A percentile compares a stretch with the other conserved stretches of the same genome.
These are phyloP conservation scores for Columba guinea DNA, from an alignment of 2,797 vertebrate genomes.

Conservation along the genomic window DNA sequence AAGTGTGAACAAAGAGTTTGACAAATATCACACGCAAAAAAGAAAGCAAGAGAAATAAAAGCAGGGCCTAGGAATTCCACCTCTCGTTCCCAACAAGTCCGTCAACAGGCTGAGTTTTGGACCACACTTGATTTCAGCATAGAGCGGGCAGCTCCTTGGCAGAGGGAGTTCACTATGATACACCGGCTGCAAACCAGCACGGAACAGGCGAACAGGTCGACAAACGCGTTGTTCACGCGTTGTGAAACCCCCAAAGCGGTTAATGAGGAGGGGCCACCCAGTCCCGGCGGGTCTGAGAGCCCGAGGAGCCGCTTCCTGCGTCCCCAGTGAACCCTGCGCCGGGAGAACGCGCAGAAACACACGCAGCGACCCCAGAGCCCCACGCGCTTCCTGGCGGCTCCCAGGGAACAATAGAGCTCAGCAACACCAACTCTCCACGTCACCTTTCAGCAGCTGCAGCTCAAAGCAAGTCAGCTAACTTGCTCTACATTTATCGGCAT, in stretches of 20 bases:
- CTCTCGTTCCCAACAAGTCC: neutral
- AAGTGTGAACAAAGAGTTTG: neutral
- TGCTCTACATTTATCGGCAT: neutral
- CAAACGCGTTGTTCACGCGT: neutral
- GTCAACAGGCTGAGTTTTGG: neutral
- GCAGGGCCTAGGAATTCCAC: neutral
- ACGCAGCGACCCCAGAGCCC: neutral
- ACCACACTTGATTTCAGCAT: neutral
- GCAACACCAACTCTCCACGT: neutral
- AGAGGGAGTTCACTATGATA: neutral
- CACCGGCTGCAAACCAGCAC: rapidly evolving
- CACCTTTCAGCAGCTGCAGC: neutral
- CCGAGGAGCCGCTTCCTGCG: neutral
- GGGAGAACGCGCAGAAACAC: neutral
- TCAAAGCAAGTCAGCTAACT: neutral
- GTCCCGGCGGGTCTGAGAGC: neutral
- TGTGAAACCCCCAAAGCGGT: neutral
- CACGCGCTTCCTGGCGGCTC: conserved; percentile 1
- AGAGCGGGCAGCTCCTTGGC: neutral
- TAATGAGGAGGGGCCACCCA: neutral
- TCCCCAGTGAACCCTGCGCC: rapidly evolving
- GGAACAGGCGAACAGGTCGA: neutral
- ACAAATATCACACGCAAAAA: neutral
- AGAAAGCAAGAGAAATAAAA: neutral
- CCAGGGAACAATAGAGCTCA: conserved; percentile 18